Base-by-base conservation (phyloP, 2,888 invertebrate species). In the Eugnorisma glareosa region DNA sequence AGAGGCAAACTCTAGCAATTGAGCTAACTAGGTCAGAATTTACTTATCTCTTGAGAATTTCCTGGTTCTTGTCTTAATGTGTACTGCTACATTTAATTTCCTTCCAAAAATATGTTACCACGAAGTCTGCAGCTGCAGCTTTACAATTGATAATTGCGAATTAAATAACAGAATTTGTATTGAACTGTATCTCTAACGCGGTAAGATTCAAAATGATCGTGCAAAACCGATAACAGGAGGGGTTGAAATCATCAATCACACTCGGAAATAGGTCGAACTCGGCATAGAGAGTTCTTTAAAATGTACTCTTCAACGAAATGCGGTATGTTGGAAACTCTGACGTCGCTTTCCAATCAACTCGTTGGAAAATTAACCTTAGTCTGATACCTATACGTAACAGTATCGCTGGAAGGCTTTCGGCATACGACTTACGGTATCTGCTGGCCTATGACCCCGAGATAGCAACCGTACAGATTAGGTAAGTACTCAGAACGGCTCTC, bases 381-480 rank as follows among this genome's bases (percentile, higher is more conserved):
- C 43, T 66, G 54, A 70, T 84, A 86, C 73, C 48, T 72, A 80
- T 91, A 92, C 87, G 90, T 85, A 86, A 81, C 82, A 91, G 68
- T 90, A 85, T 91, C 79, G 89, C 83, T 84, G 84, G 89, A 82
- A 81, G 67, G 75, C 77, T 77, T 81, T 81, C 75, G 67, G 80
- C 82, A 83, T 79, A 85, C 85, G 86, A 87, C 91, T 94, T 94
- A 94, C 95, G 94, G 94, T 94, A 95, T 94, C 93, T 91, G 71
- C 84, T 94, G 94, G 94, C 94, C 95, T 94, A 91, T 93, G 94
- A 94, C 94, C 59, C 94, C 91, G 85, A 92, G 94, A 94, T 94
- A 94, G 92, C 88, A 91, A 90, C 88, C 87, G 90, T 90, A 92
- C 88, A 94, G 94, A 95, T 94, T 94, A 94, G 91, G 91, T 90